Base-by-base conservation (phyloP, 1,140 invertebrate species). In the Diabrotica undecimpunctata region DNA sequence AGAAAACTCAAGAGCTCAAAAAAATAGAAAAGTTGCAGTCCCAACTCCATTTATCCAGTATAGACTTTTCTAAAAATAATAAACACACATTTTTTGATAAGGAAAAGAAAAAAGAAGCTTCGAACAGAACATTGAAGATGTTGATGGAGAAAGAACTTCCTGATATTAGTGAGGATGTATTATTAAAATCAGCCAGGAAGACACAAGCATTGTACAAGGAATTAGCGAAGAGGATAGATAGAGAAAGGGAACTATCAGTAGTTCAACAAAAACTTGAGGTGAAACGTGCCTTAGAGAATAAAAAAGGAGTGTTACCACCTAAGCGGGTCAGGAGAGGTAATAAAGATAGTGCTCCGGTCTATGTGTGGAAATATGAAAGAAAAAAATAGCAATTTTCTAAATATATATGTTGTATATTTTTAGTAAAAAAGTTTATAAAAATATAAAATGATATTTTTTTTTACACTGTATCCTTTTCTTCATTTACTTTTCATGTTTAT, bases 11-110 rank as follows among this genome's bases (percentile, higher is more conserved):
- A 38, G 97, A 99, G 81, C 80, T 85, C 0, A 94, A 90, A 73
- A 95, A 95, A 82, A 91, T 98, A 68, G 87, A 95, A 66, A 89
- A 89, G 72, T 77, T 98, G 14, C 91, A 96, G 79, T 84, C 88
- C 10, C 81, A 87, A 56, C 81, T 97, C 2, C 93, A 98, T 78
- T 83, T 96, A 77, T 84, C 94, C 6, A 92, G 95, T 77, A 81
- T 83, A 41, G 84, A 84, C 1, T 12, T 54, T 7, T 78, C 84
- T 52, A 82, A 82, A 2, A 79, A 82, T 46, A 96, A 96, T 79
- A 87, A 85, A 37, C 95, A 96, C 70, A 86, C 82, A 46, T 90
- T 94, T 76, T 98, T 96, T 61, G 77, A 82, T 61, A 88, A 91
- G 77, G 70, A 92, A 7, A 87, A 85, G 0, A 85, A 92, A 10